phyloP scores from a whole-genome alignment of 2,113 vertebrate species.

The Cochlearius cochlearius region DNA sequence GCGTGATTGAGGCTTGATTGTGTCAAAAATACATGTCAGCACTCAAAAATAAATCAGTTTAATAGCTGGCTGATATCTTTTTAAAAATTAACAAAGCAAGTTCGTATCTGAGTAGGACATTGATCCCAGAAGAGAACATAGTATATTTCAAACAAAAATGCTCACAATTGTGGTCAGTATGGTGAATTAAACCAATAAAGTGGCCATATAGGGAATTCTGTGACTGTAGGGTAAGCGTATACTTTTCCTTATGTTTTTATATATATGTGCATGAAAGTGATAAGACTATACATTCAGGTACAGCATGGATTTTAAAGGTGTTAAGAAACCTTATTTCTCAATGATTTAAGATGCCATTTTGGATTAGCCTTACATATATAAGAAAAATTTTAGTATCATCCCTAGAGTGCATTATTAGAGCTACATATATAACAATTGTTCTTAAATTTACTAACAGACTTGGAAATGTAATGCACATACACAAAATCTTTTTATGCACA shows the following conservation, averaged over 20 bases:
- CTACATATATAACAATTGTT: not conserved
- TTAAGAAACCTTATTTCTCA: not conserved
- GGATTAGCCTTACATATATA: not conserved
- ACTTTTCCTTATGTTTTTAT: not conserved
- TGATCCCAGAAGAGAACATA: not conserved
- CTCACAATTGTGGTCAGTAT: not conserved
- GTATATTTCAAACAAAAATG: not conserved
- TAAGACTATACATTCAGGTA: not conserved
- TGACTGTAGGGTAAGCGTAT: not conserved
- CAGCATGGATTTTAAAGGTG: not conserved
- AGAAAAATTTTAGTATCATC: not conserved
- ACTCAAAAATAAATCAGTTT: not conserved
- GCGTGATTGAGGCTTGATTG: not conserved
- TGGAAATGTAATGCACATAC: not conserved
- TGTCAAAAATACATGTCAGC: not conserved
- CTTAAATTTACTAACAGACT: not conserved
- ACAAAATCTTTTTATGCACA: not conserved
- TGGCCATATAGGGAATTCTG: not conserved
- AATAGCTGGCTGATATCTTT: not conserved
- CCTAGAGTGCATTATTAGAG: not conserved
- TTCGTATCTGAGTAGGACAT: not conserved
- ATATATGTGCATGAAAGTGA: not conserved
- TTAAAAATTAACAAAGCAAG: not conserved
- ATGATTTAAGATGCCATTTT: not conserved
- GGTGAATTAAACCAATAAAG: not conserved